These are phyloP conservation scores for Apaloderma vittatum DNA, from an alignment of 2,113 vertebrate species.

Conservation along the genomic window DNA sequence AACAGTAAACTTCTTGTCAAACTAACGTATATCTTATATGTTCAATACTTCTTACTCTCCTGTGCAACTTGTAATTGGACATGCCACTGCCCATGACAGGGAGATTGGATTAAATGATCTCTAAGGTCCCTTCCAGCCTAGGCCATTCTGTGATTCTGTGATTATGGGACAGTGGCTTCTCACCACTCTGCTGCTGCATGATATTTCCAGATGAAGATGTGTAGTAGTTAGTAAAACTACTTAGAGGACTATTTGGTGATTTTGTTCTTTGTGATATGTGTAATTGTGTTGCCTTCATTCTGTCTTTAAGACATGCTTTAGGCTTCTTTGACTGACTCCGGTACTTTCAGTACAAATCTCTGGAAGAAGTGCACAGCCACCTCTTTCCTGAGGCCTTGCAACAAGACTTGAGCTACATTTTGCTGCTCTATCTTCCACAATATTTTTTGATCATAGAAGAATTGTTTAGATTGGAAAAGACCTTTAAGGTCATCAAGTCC, in stretches of 20 bases:
- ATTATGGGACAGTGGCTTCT: background rate
- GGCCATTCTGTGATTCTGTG: too few species aligned
- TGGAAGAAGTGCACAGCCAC: background rate
- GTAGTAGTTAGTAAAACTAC: background rate
- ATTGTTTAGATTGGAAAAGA: background rate
- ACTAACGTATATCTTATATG: background rate
- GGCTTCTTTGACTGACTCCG: background rate
- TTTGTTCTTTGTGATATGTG: background rate
- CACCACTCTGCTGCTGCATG: background rate
- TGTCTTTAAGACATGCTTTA: background rate
- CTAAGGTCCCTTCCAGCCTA: too few species aligned
- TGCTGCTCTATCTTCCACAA: background rate
- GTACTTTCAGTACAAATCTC: background rate
- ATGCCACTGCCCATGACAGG: too few species aligned
- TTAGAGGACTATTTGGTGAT: background rate
- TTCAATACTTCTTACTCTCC: background rate
- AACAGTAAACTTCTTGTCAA: background rate
- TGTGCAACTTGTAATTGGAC: background rate
- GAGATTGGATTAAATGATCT: too few species aligned
- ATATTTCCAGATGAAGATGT: background rate
- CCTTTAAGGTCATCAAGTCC: background rate
- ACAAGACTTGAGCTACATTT: background rate
- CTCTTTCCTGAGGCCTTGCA: conserved; percentile 9
- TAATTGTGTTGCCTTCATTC: background rate
- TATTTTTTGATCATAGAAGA: background rate